Evolutionary conservation across 2,888 invertebrate genomes (phyloP).

Genomic region (Kuschelorhynchus macadamiae): DNA sequence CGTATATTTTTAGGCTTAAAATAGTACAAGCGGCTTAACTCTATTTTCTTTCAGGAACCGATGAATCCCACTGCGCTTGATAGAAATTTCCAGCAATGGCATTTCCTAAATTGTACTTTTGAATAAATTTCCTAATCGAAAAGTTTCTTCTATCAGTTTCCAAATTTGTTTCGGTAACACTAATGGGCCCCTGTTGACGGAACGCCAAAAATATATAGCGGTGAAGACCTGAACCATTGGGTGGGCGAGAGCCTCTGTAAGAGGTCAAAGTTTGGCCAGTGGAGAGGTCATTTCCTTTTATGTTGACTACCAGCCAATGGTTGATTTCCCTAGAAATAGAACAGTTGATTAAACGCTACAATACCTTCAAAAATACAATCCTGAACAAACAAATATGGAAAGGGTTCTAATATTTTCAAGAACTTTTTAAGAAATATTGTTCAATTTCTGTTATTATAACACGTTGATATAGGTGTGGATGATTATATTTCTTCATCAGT

Average conservation of each 20-base stretch:
- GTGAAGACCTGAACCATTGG: constrained; percentile 79
- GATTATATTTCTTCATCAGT: too few relatives aligned
- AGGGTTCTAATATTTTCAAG: too few relatives aligned
- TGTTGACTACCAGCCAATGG: constrained; percentile 86
- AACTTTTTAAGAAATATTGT: too few relatives aligned
- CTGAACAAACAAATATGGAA: too few relatives aligned
- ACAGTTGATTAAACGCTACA: too few relatives aligned
- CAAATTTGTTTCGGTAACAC: constrained; percentile 34
- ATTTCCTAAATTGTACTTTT: constrained; percentile 52
- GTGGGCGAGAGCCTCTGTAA: constrained; percentile 78
- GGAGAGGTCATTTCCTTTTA: constrained; percentile 75
- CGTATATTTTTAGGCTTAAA: too few relatives aligned
- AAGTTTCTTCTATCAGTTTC: constrained; percentile 46
- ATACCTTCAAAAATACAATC: too few relatives aligned
- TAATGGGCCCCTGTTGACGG: constrained; percentile 73
- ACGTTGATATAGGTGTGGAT: too few relatives aligned
- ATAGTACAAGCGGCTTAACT: too few relatives aligned
- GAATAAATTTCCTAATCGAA: constrained; percentile 52
- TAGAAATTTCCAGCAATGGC: constrained; percentile 55
- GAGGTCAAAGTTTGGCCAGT: constrained; percentile 78
- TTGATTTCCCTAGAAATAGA: constrained; percentile 78
- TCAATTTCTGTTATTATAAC: too few relatives aligned
- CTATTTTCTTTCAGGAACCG: constrained; percentile 41
- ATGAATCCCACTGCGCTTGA: constrained; percentile 57
- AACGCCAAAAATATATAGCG: constrained; percentile 79